These are phyloP conservation scores for Choreutis nemorana DNA, from an alignment of 2,888 invertebrate genomes.

Conservation along the genomic window DNA sequence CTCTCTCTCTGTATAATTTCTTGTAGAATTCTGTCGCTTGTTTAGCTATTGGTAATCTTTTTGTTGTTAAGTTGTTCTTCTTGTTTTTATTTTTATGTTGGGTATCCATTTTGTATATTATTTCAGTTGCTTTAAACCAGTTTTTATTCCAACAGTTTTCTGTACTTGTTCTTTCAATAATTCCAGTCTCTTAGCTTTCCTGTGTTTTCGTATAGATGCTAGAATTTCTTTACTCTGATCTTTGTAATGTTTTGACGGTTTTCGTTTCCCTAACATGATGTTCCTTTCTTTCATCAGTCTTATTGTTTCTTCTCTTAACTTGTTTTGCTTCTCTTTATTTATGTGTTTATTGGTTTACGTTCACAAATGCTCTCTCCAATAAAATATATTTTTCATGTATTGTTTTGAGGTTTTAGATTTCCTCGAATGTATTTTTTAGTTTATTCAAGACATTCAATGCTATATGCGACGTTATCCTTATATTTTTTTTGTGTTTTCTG, in stretches of 20 bases:
- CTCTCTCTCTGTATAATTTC: slow-evolving; percentile 1
- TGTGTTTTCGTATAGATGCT: too few relatives aligned
- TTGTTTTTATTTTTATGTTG: neutral
- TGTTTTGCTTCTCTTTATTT: neutral
- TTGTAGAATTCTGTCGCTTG: slow-evolving; percentile 1
- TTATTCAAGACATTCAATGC: neutral
- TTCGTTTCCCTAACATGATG: neutral
- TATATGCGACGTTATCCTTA: neutral
- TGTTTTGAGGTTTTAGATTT: neutral
- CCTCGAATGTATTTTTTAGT: neutral
- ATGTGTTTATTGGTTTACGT: neutral
- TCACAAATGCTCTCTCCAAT: neutral
- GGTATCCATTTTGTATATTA: neutral
- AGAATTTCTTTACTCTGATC: too few relatives aligned
- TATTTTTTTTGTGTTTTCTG: neutral
- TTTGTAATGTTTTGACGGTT: too few relatives aligned
- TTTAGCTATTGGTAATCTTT: neutral
- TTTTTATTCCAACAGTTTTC: neutral
- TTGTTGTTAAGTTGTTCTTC: neutral
- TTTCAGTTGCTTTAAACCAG: neutral
- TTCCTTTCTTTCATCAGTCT: neutral
- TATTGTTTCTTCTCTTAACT: neutral
- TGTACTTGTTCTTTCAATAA: neutral
- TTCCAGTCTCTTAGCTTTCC: neutral
- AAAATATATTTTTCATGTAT: neutral